Conservation (phyloP, 2,113 vertebrate species). For the Oceanodroma tethys region DNA sequence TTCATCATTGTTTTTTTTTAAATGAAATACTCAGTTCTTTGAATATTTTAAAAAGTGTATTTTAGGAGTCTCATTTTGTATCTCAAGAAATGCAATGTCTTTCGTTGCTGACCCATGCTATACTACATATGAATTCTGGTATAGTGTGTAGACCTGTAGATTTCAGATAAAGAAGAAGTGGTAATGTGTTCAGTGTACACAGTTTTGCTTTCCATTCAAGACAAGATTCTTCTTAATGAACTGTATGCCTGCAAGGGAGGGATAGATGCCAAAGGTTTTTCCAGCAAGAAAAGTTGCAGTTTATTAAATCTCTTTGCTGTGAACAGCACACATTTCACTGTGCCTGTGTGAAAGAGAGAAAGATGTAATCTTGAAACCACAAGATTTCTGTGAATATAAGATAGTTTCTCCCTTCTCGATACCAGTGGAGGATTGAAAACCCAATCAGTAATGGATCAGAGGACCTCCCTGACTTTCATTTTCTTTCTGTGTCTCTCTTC, state of each 20-base stretch:
- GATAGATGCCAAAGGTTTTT: background rate
- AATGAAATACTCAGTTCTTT: background rate
- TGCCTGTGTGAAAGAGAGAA: background rate
- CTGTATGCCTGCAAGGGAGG: background rate
- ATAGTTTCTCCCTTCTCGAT: background rate
- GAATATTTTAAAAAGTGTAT: background rate
- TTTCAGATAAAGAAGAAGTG: background rate
- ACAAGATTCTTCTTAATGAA: background rate
- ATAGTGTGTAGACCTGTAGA: background rate
- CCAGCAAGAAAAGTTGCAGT: background rate
- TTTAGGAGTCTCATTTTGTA: background rate
- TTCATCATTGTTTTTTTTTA: background rate
- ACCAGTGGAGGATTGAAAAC: background rate
- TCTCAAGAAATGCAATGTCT: background rate
- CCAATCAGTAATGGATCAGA: background rate
- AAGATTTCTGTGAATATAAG: background rate
- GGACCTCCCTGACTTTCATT: background rate
- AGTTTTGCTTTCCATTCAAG: background rate
- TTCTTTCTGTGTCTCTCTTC: background rate
- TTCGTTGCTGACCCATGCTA: background rate
- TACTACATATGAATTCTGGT: background rate
- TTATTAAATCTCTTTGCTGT: background rate
- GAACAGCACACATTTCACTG: background rate
- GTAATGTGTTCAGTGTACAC: background rate
- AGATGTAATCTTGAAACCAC: background rate